Evolutionary conservation across 2,797 vertebrate species (phyloP), one percentile per base, ranked within the genome.

Genomic region (Erethizon dorsatum): DNA sequence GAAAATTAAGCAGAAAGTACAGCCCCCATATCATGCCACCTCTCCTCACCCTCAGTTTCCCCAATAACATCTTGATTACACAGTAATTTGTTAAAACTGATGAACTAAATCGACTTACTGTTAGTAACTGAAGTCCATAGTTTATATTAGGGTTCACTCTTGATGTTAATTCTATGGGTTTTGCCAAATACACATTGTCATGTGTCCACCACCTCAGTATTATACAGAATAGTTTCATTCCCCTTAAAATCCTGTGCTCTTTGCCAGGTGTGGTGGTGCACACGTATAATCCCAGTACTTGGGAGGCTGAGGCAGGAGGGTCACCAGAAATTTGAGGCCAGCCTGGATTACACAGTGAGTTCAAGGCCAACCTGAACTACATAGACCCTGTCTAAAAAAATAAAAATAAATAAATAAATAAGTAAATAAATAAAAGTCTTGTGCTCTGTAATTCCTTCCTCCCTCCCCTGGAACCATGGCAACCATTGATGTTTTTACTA

Each of bases 1-100:
- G 67, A 90, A 90, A 86, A 65, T 73, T 65, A 63, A 86, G 82
- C 47, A 89, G n/a, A n/a, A 89, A 82, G 31, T 67, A 61, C 26
- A 45, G 67, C 80, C 90, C 24, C 56, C 26, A 57, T 41, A n/a
- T 80, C 54, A 85, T 37, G 0, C 22, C 37, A 8, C 33, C 31
- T 77, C 56, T 93, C 82, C 12, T 45, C 56, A 18, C 15, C 20
- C 26, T 17, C 11, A 61, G 15, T n/a, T n/a, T 73, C 57, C 26
- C 10, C 33, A 31, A 85, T 31, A 96, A 86, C 61, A 59, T 63
- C 82, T 52, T 71, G 33, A 37, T 73, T 79, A 41, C 57, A 37
- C 24, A 61, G 63, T 61, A 82, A 52, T 54, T 50, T 57, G 37
- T 69, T 89, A 86, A 31, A 75, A 57, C 0, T 54, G 56, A 63